Evolutionary conservation across 2,888 invertebrate species (phyloP).

Genomic region (Chrysina gloriosa): DNA sequence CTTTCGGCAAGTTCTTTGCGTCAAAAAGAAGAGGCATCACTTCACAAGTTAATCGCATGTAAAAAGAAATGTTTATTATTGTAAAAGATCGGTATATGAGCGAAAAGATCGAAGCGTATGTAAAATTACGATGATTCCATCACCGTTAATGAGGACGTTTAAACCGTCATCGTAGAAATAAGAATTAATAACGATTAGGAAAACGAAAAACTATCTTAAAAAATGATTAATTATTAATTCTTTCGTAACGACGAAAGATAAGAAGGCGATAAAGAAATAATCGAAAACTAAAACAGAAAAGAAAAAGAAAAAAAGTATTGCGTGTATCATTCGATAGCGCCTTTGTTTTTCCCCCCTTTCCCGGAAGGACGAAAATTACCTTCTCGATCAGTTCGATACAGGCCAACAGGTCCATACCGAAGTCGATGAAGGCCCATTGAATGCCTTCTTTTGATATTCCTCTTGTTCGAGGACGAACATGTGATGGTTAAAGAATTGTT

Average conservation of each 20-base stretch:
- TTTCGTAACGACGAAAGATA: too few species aligned
- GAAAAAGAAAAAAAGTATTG: not conserved
- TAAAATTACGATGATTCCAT: too few species aligned
- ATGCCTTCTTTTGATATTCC: conserved; percentile 93
- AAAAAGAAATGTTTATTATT: not conserved
- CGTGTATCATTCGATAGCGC: not conserved
- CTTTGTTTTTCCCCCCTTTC: conserved; percentile 2
- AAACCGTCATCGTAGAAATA: too few species aligned
- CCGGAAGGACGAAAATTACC: conserved; percentile 65
- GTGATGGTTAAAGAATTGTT: conserved; percentile 95
- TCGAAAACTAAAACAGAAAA: not conserved
- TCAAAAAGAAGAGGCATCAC: not conserved
- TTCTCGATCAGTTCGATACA: conserved; percentile 86
- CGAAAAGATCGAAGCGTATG: not conserved
- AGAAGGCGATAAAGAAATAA: too few species aligned
- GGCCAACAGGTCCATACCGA: conserved; percentile 90
- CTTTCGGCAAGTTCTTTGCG: not conserved
- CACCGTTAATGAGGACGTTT: too few species aligned
- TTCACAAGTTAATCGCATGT: conserved; percentile 6
- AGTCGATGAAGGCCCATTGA: conserved; percentile 93
- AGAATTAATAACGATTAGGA: too few species aligned
- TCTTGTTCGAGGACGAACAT: conserved; percentile 96
- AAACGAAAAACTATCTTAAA: too few species aligned
- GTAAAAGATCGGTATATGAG: not conserved
- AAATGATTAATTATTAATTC: too few species aligned